Base-by-base conservation (phyloP, 2,888 invertebrate genomes). In the Harpalus rubripes region DNA sequence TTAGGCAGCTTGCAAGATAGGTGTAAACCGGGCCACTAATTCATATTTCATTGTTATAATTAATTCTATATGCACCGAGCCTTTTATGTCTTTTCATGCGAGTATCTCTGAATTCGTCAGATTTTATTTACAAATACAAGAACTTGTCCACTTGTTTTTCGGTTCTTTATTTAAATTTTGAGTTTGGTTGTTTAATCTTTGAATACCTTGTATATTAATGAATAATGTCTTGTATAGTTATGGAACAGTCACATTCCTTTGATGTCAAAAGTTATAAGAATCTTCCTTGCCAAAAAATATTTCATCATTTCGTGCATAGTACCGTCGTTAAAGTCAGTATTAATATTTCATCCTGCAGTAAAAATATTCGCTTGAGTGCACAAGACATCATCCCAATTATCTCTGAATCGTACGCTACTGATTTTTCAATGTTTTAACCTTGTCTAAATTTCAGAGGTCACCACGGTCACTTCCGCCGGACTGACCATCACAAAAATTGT, bases 381-480 rank as follows among this genome's bases (percentile, higher is more conserved):
- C 8, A 12, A 12, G 5, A 3, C 8, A 61, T 22, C 32, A 32
- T 61, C 22, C 5, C 18, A 61, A 10, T 61, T 10, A 63, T 63
- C 7, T 18, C 18, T 18, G 22, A 63, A 63, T 63, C 18, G 59
- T 12, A 22, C 63, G 63, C 63, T 63, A 63, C 63, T 63, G 63
- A 63, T 8, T 22, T 22, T 22, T 63, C 63, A 63, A 63, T 26
- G 26, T 32, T 32, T 39, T 15, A 39, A 68, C 68, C 68, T 68
- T 68, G 68, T 68, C 68, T 16, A 74, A 74, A 44, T 41, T 74
- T 12, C 72, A 44, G 72, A 74, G 72, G 72, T 74, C 72, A 41
- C 15, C 32, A 72, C 15, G 12, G 15, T 72, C 15, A 74, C 44
- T 74, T 74, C 72, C 72, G 72, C 3, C 52, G 18, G 8, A 18